phyloP scores from a whole-genome alignment of 1,140 invertebrate species.

The Zophobas atratus region DNA sequence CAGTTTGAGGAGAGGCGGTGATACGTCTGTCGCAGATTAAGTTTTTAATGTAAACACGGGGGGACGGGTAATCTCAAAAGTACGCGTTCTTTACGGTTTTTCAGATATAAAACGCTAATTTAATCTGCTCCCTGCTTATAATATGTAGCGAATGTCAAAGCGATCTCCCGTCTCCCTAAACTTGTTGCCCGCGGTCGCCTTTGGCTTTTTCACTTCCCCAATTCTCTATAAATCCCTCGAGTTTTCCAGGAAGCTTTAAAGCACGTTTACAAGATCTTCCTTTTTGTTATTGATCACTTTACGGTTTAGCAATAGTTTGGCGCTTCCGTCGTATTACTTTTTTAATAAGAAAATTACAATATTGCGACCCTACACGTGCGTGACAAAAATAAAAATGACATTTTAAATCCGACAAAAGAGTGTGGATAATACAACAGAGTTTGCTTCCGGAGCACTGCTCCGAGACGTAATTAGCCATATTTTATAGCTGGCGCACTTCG shows the following conservation, averaged over 20 bases:
- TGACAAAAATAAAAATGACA: conserved; percentile 26
- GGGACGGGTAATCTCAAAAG: conserved; percentile 53
- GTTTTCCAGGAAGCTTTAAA: conserved; percentile 60
- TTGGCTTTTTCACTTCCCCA: conserved; percentile 55
- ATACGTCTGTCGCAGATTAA: conserved; percentile 60
- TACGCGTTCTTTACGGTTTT: conserved; percentile 59
- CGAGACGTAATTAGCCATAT: conserved; percentile 46
- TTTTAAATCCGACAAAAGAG: conserved; percentile 6
- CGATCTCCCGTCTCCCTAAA: conserved; percentile 57
- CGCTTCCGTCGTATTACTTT: conserved; percentile 49
- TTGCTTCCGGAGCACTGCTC: conserved; percentile 5
- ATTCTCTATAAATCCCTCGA: conserved; percentile 55
- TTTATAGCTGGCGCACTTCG: conserved; percentile 42
- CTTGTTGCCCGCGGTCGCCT: conserved; percentile 63
- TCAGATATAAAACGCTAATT: conserved; percentile 62
- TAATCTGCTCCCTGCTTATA: conserved; percentile 63
- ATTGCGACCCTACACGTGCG: conserved; percentile 34
- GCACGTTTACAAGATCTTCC: conserved; percentile 55
- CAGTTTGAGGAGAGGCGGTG: conserved; percentile 47
- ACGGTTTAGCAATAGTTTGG: conserved; percentile 53
- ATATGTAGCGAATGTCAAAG: conserved; percentile 64
- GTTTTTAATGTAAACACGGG: conserved; percentile 58
- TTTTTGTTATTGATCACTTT: conserved; percentile 57
- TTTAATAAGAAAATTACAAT: conserved; percentile 41
- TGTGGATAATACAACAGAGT: conserved; percentile 10